These are phyloP conservation scores for Sturmia bella DNA, from an alignment of 2,888 invertebrate genomes.

Conservation along the genomic window DNA sequence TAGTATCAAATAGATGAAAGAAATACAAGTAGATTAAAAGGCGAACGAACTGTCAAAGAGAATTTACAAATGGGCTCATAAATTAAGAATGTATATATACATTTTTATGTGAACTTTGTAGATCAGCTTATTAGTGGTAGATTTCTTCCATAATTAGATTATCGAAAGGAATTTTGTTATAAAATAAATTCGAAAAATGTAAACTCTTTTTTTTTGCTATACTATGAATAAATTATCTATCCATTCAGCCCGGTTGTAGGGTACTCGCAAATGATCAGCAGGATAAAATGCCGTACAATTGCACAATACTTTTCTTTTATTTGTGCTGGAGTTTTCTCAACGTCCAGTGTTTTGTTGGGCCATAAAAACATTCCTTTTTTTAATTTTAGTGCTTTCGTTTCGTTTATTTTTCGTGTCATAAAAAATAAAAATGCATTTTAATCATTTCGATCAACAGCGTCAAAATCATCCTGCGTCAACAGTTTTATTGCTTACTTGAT, in stretches of 20 bases:
- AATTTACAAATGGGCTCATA: too few species aligned
- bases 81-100: too few species aligned
- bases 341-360: constrained; percentile 39
- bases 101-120: too few species aligned
- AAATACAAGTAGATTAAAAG: too few species aligned
- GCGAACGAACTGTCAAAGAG: too few species aligned
- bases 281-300: constrained; percentile 41
- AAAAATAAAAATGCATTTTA: constrained; percentile 74
- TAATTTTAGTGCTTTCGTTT: constrained; percentile 13
- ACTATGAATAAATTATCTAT: not conserved
- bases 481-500: constrained; percentile 69
- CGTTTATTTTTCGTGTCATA: constrained; percentile 64
- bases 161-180: too few species aligned
- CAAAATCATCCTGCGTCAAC: constrained; percentile 67
- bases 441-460: constrained; percentile 71
- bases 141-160: too few species aligned
- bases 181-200: too few species aligned
- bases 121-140: too few species aligned
- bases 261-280: constrained; percentile 8
- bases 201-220: too few species aligned
- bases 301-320: constrained; percentile 5
- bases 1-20: too few species aligned
- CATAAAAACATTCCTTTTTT: constrained; percentile 14
- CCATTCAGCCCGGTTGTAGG: not conserved
- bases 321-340: constrained; percentile 5